Conservation (phyloP, 2,113 vertebrate species). For the Vanacampus margaritifer region DNA sequence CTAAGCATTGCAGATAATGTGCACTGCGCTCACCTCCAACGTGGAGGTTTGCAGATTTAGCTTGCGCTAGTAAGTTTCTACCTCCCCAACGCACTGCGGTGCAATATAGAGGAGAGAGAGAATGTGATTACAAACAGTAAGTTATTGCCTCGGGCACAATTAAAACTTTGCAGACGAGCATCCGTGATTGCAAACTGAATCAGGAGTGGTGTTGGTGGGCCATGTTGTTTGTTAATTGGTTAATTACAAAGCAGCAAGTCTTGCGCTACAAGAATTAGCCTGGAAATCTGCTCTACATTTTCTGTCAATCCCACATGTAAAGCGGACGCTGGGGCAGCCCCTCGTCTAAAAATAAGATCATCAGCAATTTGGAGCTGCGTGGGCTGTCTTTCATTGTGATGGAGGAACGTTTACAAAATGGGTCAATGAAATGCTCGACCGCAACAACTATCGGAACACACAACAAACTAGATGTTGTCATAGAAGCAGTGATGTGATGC, state of each 20-base stretch:
- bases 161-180: slow-evolving; percentile 97
- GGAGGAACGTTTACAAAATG: slow-evolving; percentile 46
- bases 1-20: slow-evolving; percentile 84
- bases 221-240: slow-evolving; percentile 90
- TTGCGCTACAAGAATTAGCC: slow-evolving; percentile 79
- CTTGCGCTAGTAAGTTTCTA: slow-evolving; percentile 87
- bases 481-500: slow-evolving; percentile 20
- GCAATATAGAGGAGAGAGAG: slow-evolving; percentile 86
- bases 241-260: slow-evolving; percentile 85
- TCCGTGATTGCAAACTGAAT: slow-evolving; percentile 93
- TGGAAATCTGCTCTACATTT: slow-evolving; percentile 67
- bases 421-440: slow-evolving; percentile 25
- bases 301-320: slow-evolving; percentile 56
- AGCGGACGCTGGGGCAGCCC: slow-evolving; percentile 56
- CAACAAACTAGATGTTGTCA: slow-evolving; percentile 24
- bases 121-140: slow-evolving; percentile 98
- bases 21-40: slow-evolving; percentile 83
- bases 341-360: slow-evolving; percentile 67
- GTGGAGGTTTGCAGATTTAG: slow-evolving; percentile 85
- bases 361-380: slow-evolving; percentile 62
- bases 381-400: slow-evolving; percentile 61
- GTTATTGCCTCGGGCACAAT: slow-evolving; percentile 96
- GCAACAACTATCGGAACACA: slow-evolving; percentile 26
- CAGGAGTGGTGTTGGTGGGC: slow-evolving; percentile 84
- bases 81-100: slow-evolving; percentile 77